Percentiles rank a stretch among this genome's conserved stretches.
phyloP scores from a whole-genome alignment of 1,140 invertebrate species.

The Homalodisca vitripennis region DNA sequence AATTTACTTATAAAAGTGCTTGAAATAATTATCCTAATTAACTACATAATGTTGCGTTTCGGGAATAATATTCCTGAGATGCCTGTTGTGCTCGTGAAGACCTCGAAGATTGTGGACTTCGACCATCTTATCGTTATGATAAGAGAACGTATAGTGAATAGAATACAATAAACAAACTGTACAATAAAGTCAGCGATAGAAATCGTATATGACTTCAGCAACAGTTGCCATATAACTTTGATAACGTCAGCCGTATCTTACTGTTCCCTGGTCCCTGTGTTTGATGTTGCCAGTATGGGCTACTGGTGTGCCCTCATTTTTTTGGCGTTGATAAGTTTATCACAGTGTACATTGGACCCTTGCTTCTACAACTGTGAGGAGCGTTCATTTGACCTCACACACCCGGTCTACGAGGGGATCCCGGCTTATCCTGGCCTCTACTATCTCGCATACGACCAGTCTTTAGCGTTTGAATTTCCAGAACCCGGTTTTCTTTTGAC shows the following conservation, averaged over 20 bases:
- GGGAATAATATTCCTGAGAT: no score
- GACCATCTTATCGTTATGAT: no score
- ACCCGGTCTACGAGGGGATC: not conserved
- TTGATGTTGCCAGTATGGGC: constrained; percentile 17
- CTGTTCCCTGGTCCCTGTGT: not conserved
- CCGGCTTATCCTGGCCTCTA: constrained; percentile 9
- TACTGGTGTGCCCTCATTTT: not conserved
- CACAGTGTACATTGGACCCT: not conserved
- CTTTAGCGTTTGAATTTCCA: constrained; percentile 7
- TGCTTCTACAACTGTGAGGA: constrained; percentile 25
- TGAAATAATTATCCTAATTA: no score
- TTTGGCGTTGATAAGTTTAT: constrained; percentile 9
- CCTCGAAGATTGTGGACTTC: no score
- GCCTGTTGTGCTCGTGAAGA: no score
- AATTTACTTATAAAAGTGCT: no score
- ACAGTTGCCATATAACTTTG: constrained; percentile 16
- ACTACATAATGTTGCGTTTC: no score
- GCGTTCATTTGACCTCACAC: constrained; percentile 2
- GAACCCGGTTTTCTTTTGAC: constrained; percentile 1
- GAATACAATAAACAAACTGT: no score
- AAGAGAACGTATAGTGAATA: no score
- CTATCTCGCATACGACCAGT: constrained; percentile 5
- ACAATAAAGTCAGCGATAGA: no score
- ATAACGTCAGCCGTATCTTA: constrained; percentile 7
- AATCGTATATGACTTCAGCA: not conserved